Conservation (phyloP, 2,113 vertebrate species). For the Nerophis lumbriciformis region DNA sequence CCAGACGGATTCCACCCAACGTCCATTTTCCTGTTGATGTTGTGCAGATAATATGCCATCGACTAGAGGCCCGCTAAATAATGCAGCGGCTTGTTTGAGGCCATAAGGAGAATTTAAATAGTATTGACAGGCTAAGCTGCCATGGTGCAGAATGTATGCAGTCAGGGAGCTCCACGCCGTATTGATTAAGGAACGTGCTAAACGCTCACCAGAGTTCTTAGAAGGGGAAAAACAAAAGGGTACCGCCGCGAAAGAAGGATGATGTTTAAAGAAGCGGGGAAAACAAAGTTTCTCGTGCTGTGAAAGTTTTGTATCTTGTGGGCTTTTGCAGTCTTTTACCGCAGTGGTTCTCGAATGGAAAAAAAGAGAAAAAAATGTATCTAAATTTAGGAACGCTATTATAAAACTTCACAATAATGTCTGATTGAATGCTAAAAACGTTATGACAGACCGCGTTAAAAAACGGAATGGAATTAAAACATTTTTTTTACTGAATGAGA, state of each 20-base stretch:
- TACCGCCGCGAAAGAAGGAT: conserved; percentile 18
- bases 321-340: not conserved
- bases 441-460: no score
- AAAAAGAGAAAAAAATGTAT: no score
- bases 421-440: no score
- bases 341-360: no score
- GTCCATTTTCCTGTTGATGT: conserved; percentile 79
- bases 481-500: no score
- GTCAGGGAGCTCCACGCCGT: conserved; percentile 72
- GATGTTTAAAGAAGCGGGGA: not conserved
- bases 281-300: not conserved
- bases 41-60: conserved; percentile 88
- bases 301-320: not conserved
- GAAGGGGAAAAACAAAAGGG: conserved; percentile 8
- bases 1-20: conserved; percentile 45
- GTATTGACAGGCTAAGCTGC: conserved; percentile 89
- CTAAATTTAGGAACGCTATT: no score
- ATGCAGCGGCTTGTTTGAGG: conserved; percentile 83
- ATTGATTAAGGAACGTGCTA: conserved; percentile 70
- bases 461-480: no score
- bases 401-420: no score
- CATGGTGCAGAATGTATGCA: conserved; percentile 79
- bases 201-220: conserved; percentile 39
- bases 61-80: conserved; percentile 87
- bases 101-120: conserved; percentile 93